Evolutionary conservation across 2,797 vertebrate genomes (phyloP).

Genomic region (Danio kyathit): DNA sequence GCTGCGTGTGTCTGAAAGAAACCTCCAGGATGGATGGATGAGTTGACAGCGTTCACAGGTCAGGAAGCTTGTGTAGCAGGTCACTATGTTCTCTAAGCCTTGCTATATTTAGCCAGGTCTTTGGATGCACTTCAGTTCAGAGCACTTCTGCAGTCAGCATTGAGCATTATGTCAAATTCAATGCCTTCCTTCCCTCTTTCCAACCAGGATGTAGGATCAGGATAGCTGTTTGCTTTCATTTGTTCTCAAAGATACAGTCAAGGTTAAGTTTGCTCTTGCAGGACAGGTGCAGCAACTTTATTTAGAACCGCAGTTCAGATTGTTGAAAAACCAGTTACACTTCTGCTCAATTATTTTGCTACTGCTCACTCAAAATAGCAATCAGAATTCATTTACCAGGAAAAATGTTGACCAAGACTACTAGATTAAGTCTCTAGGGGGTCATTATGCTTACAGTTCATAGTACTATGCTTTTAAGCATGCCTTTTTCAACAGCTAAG

Average conservation of each 20-base stretch:
- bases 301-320: constrained; percentile 3
- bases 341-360: constrained; percentile 14
- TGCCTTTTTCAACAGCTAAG: constrained; percentile 36
- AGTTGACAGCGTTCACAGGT: constrained; percentile 73
- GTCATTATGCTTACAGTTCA: constrained; percentile 10
- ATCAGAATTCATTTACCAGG: constrained; percentile 1
- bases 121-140: constrained; percentile 71
- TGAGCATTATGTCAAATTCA: constrained; percentile 54
- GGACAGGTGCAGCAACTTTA: constrained; percentile 12
- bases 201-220: constrained; percentile 15
- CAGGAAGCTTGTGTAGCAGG: constrained; percentile 74
- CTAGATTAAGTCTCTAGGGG: constrained; percentile 21
- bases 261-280: constrained; percentile 27
- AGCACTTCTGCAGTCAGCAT: constrained; percentile 60
- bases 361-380: constrained; percentile 22
- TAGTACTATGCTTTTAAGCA: constrained; percentile 29
- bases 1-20: constrained; percentile 20
- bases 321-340: constrained; percentile 43
- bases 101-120: constrained; percentile 76
- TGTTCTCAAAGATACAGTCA: constrained; percentile 32
- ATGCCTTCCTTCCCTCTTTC: constrained; percentile 19
- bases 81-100: constrained; percentile 78
- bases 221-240: constrained; percentile 30
- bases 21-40: constrained; percentile 62
- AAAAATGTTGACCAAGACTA: constrained; percentile 12